Evolutionary conservation across 1,140 invertebrate genomes (phyloP), one percentile per base, ranked within the genome.

Genomic region (Camponotus floridanus): DNA sequence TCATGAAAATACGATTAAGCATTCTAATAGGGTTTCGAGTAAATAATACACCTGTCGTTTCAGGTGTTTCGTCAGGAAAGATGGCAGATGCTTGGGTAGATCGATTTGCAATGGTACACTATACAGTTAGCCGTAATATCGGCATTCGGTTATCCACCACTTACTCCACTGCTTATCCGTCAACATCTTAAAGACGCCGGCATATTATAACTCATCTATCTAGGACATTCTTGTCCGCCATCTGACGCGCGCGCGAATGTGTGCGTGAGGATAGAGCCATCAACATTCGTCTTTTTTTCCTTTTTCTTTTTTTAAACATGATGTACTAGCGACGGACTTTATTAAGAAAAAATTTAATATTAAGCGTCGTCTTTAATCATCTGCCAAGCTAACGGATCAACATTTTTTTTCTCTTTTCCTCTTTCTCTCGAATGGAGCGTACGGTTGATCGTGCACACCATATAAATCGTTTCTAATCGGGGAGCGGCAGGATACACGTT

Each of bases 121-220:
- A 74, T 87, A 90, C 92, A 92, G 84, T 91, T 91, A 90, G 71
- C 45, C 87, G 84, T 88, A 90, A 91, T 87, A 90, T 90, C 79
- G 79, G 64, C 59, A 81, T 84, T 90, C 84, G 83, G 48, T 88
- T 88, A 90, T 85, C 87, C 88, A 84, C 85, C 85, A 61, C 57
- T 88, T 74, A 67, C 26, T 26, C 26, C 26, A 26, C 83, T 26
- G 87, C 74, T 81, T 90, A 90, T 86, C 84, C 62, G 65, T 59
- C 67, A 62, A 62, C 45, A 59, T 76, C 33, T 51, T 61, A 48
- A 59, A 67, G 15, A 21, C 18, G 26, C 31, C 48, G 7, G 59
- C 57, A 42, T 68, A 80, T 87, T 86, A 88, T 84, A 89, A 73
- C 70, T 89, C 78, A 88, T 91, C 86, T 91, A 92, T 92, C 74